Evolutionary conservation across 2,888 invertebrate genomes (phyloP).

Genomic region (Saturnia japonica): DNA sequence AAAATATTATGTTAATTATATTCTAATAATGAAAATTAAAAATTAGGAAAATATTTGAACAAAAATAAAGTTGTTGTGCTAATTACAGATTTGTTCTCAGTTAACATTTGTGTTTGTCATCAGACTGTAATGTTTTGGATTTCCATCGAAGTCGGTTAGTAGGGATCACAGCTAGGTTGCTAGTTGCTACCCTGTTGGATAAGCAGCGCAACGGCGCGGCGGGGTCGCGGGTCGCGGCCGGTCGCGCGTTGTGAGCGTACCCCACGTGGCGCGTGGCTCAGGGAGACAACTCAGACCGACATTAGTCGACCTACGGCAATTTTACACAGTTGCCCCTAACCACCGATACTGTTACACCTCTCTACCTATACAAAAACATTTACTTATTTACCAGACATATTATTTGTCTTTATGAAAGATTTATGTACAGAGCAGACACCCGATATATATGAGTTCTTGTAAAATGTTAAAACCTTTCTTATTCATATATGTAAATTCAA

Average conservation of each 20-base stretch:
- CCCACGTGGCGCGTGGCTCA: background rate
- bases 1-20: too few relatives aligned
- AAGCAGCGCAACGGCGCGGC: background rate
- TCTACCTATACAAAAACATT: constrained; percentile 30
- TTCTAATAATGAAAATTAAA: too few relatives aligned
- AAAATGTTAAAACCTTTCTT: background rate
- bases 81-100: too few relatives aligned
- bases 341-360: constrained; percentile 1
- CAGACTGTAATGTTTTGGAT: background rate
- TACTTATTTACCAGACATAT: constrained; percentile 29
- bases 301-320: constrained; percentile 23
- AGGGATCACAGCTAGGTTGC: too few relatives aligned
- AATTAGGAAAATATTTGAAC: too few relatives aligned
- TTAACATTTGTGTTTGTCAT: background rate
- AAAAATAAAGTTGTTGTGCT: too few relatives aligned
- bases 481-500: too few relatives aligned
- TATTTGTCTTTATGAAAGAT: constrained; percentile 26
- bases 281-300: background rate
- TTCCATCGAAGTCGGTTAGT: background rate
- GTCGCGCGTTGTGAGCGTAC: background rate
- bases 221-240: background rate
- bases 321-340: constrained; percentile 18
- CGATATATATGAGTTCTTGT: background rate
- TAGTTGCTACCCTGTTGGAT: background rate
- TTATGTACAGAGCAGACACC: background rate